phyloP scores from a whole-genome alignment of 2,888 invertebrate genomes.

The Gandaritis pyraliata region DNA sequence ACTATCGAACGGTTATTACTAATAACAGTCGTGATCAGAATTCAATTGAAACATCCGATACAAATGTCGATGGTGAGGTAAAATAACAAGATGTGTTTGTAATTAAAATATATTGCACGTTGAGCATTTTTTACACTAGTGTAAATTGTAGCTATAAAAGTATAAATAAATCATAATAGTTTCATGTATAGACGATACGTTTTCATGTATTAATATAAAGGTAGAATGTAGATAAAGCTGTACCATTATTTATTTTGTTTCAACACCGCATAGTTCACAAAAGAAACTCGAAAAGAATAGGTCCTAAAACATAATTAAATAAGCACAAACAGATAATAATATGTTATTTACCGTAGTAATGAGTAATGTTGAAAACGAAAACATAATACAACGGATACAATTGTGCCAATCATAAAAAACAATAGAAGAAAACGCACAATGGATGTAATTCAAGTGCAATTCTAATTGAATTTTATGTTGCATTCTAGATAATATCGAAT shows the following conservation, averaged over 20 bases:
- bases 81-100: slow-evolving; percentile 21
- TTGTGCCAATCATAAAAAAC: slow-evolving; percentile 7
- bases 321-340: not conserved
- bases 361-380: not conserved
- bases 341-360: not conserved
- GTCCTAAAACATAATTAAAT: not conserved
- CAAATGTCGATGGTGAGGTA: slow-evolving; percentile 34
- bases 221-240: no score
- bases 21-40: slow-evolving; percentile 45
- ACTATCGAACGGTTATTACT: slow-evolving; percentile 39
- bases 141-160: not conserved
- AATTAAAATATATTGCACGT: slow-evolving; percentile 11
- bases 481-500: slow-evolving; percentile 35
- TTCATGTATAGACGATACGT: no score
- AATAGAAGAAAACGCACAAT: slow-evolving; percentile 22
- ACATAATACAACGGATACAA: not conserved
- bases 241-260: not conserved
- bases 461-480: slow-evolving; percentile 22
- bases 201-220: no score
- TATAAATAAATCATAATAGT: no score
- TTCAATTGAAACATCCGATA: slow-evolving; percentile 43
- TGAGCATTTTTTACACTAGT: not conserved
- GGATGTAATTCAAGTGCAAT: slow-evolving; percentile 32
- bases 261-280: not conserved
- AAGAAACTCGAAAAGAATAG: not conserved